phyloP scores from a whole-genome alignment of 1,140 invertebrate genomes.

The Rhizoglyphus robini region DNA sequence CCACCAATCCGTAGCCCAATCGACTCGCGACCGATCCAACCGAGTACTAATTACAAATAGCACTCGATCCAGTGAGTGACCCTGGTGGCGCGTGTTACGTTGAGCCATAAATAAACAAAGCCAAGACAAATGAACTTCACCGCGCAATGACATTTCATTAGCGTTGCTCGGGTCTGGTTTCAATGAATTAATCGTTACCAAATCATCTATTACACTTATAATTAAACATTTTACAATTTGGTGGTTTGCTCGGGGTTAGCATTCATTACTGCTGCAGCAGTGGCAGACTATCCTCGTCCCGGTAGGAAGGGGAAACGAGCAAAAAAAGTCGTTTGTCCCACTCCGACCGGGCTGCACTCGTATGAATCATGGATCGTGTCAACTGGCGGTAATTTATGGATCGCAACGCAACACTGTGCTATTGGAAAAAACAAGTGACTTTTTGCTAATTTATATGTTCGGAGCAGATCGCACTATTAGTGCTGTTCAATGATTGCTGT shows the following conservation, averaged over 20 bases:
- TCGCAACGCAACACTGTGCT: conserved; percentile 1
- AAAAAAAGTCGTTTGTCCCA: not conserved
- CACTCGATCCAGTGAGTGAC: too few relatives aligned
- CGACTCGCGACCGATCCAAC: too few relatives aligned
- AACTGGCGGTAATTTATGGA: conserved; percentile 3
- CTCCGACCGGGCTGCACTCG: not conserved
- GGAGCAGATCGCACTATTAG: conserved; percentile 5
- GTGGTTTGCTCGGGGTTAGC: not conserved
- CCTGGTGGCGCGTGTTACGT: not conserved
- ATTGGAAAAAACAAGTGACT: conserved; percentile 12
- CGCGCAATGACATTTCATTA: conserved; percentile 1
- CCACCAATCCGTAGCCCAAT: too few relatives aligned
- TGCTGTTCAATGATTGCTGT: not conserved
- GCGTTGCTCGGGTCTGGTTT: not conserved
- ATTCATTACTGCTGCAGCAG: not conserved
- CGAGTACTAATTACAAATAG: too few relatives aligned
- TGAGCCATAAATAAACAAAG: conserved; percentile 4
- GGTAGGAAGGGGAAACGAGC: conserved; percentile 3
- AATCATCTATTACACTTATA: not conserved
- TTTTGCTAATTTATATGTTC: not conserved
- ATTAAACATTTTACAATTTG: conserved; percentile 13
- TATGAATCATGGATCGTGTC: conserved; percentile 11
- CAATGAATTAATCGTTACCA: too few relatives aligned
- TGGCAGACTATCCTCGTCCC: not conserved
- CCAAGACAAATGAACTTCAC: not conserved